Base-by-base conservation (phyloP, 2,888 invertebrate genomes). In the Alsophila aescularia region DNA sequence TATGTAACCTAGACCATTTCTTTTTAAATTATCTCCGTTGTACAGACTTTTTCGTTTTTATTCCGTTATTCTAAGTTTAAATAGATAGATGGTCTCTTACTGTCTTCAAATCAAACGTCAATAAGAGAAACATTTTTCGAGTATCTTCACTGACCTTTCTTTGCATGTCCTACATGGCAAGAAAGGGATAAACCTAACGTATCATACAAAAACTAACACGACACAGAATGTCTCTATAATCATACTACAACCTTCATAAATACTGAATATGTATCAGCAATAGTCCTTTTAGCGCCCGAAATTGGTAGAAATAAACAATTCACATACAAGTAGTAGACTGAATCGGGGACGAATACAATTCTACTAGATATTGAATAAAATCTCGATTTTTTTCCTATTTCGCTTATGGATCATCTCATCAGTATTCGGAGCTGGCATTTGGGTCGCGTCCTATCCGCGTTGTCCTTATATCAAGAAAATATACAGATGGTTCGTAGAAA, bases 401-500 rank as follows among this genome's bases (percentile, higher is more conserved):
- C 57, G 48, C 40, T 65, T 61, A 60, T 60, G 52, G 63, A 68
- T 66, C 56, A 66, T 63, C 75, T 73, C 72, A 79, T 81, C 69
- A 70, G 62, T 72, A 80, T 81, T 77, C 77, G 54, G 64, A 60
- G 66, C 70, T 66, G 64, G 62, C 66, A 77, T 81, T 71, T 73
- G 70, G 66, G 69, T 75, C 70, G 65, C 58, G 54, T 42, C 53
- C 55, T 62, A 60, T 63, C 73, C 71, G 62, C 67, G 77, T 69
- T 55, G 66, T 57, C 35, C 35, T 44, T 45, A 55, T 32, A 39
- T 39, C 37, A 48, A 43, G 35, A 50, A 49, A 40, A 44, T 53
- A 53, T 58, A 65, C 58, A 43, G 58, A 56, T 50, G 52, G 32
- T n/a, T 3, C 14, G 45, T 27, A 37, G 24, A 15, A 9, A 40